Evolutionary conservation across 2,113 vertebrate genomes (phyloP).

Genomic region (Zosterops hypoxanthus): DNA sequence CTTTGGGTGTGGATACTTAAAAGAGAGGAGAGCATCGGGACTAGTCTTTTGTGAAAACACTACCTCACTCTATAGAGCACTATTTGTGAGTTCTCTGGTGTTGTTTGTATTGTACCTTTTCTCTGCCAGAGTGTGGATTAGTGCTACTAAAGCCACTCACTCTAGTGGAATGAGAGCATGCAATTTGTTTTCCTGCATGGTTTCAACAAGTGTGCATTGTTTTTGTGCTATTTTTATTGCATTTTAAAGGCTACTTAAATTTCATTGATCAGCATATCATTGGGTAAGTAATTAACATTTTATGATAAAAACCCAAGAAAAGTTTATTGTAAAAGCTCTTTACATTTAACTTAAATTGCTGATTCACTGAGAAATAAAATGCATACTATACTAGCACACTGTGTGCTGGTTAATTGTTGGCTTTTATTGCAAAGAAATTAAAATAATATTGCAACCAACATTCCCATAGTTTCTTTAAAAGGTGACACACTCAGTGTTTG

Average conservation of each 20-base stretch:
- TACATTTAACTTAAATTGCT: not conserved
- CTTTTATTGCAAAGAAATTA: constrained; percentile 10
- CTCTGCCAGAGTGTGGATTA: constrained; percentile 73
- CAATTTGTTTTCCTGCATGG: constrained; percentile 74
- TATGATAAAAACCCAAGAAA: constrained; percentile 41
- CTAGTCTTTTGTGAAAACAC: constrained; percentile 98
- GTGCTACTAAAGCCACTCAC: constrained; percentile 64
- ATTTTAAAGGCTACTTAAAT: constrained; percentile 64
- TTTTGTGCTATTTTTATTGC: constrained; percentile 61
- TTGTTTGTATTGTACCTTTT: constrained; percentile 73
- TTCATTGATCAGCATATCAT: constrained; percentile 52
- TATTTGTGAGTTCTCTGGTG: constrained; percentile 91
- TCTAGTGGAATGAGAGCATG: constrained; percentile 78
- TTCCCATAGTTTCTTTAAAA: constrained; percentile 21
- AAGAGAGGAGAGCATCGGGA: constrained; percentile 90
- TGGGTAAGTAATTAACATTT: constrained; percentile 53
- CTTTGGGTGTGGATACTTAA: constrained; percentile 92
- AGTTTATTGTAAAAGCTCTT: not conserved
- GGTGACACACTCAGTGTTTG: constrained; percentile 7
- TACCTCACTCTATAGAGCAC: constrained; percentile 90
- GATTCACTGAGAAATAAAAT: constrained; percentile 35
- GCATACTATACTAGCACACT: not conserved
- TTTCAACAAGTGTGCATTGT: constrained; percentile 56
- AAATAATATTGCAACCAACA: not conserved
- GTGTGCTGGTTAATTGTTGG: constrained; percentile 1